Evolutionary conservation across 2,888 invertebrate species (phyloP).

Genomic region (Amphipyra tragopoginis): DNA sequence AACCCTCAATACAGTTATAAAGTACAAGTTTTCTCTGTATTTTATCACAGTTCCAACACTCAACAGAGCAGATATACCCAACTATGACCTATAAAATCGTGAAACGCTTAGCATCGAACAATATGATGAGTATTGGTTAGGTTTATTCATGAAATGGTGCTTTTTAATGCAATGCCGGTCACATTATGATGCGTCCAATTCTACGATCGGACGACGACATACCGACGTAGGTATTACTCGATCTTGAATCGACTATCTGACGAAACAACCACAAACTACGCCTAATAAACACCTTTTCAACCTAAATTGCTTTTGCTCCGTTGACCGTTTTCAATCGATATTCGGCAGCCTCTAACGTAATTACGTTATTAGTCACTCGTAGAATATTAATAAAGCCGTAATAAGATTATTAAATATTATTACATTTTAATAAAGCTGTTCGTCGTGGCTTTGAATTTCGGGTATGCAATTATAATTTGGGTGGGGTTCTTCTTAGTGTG

Average conservation of each 20-base stretch:
- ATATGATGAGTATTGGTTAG: too few relatives aligned
- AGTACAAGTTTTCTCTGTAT: too few relatives aligned
- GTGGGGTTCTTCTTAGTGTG: neutral
- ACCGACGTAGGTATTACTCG: constrained; percentile 13
- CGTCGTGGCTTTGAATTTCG: constrained; percentile 30
- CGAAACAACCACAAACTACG: constrained; percentile 22
- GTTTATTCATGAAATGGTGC: too few relatives aligned
- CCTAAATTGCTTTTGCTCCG: constrained; percentile 36
- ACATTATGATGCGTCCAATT: too few relatives aligned
- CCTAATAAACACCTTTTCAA: constrained; percentile 4
- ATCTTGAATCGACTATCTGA: constrained; percentile 16
- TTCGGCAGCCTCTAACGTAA: constrained; percentile 10
- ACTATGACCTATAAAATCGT: too few relatives aligned
- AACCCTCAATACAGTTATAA: too few relatives aligned
- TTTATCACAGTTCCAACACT: too few relatives aligned
- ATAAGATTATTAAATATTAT: constrained; percentile 40
- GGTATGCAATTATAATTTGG: constrained; percentile 33
- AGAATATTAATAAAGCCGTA: constrained; percentile 35
- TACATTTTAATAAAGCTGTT: constrained; percentile 40
- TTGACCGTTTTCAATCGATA: constrained; percentile 26
- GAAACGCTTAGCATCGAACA: too few relatives aligned
- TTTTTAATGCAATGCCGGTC: too few relatives aligned
- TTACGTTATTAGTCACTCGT: constrained; percentile 28
- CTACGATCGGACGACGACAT: too few relatives aligned
- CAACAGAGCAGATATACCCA: too few relatives aligned